Conservation (phyloP, 2,113 vertebrate genomes). For the Trichomycterus rosablanca region DNA sequence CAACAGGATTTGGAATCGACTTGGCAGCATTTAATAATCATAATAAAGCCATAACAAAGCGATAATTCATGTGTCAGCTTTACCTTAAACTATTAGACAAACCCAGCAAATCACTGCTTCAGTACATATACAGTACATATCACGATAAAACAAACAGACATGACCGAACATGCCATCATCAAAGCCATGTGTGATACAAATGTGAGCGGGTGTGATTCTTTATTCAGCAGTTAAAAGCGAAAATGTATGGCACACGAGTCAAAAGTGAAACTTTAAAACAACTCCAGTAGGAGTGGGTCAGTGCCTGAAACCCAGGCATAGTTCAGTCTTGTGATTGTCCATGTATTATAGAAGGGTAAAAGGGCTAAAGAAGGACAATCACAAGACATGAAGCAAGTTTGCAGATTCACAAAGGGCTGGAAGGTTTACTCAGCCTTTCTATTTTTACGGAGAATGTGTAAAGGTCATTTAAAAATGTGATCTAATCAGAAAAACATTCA, state of each 20-base stretch:
- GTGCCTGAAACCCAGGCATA: conserved; percentile 38
- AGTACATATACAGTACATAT: neutral
- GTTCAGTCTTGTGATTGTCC: conserved; percentile 58
- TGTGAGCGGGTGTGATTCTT: neutral
- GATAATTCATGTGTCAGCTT: too few species aligned
- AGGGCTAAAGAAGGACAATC: conserved; percentile 20
- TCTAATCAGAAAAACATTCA: conserved; percentile 21
- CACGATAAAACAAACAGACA: neutral
- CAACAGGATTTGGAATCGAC: too few species aligned
- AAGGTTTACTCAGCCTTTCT: neutral
- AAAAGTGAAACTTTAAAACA: conserved; percentile 44
- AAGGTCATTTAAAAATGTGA: neutral
- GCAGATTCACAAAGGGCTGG: conserved; percentile 9
- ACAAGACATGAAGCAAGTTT: conserved; percentile 43
- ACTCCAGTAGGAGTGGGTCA: conserved; percentile 28
- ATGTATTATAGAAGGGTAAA: conserved; percentile 20
- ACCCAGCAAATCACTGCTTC: neutral
- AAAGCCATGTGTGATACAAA: neutral
- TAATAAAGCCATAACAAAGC: too few species aligned
- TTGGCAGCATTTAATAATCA: too few species aligned
- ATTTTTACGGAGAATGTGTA: too few species aligned
- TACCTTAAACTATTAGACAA: neutral
- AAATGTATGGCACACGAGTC: conserved; percentile 3
- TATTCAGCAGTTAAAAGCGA: conserved; percentile 4
- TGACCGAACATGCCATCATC: neutral